Percentiles rank a stretch among this genome's conserved stretches.
phyloP scores from a whole-genome alignment of 2,113 vertebrate genomes.

The Hippocampus abdominalis region DNA sequence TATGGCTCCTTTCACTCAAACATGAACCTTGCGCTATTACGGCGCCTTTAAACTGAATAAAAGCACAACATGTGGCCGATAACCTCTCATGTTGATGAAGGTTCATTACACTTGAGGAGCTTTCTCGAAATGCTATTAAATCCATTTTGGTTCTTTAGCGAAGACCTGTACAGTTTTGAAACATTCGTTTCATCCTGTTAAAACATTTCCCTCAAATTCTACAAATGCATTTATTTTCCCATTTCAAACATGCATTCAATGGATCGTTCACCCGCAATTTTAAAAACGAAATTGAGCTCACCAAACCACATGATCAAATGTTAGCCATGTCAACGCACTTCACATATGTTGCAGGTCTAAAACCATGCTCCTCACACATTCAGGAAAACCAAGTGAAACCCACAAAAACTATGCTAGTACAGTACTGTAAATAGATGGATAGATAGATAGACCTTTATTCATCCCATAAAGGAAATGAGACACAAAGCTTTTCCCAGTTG shows the following conservation, averaged over 20 bases:
- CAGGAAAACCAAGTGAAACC: too few relatives aligned
- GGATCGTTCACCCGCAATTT: too few relatives aligned
- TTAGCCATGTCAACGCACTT: too few relatives aligned
- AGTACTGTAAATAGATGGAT: too few relatives aligned
- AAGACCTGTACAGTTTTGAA: constrained; percentile 46
- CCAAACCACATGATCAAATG: too few relatives aligned
- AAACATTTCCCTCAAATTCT: background rate
- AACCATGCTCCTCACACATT: too few relatives aligned
- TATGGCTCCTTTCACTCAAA: constrained; percentile 64
- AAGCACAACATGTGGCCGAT: background rate
- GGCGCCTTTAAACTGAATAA: constrained; percentile 29
- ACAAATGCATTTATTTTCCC: background rate
- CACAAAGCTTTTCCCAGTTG: too few relatives aligned
- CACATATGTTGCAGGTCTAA: too few relatives aligned
- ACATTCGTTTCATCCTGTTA: constrained; percentile 5
- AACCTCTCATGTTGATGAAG: constrained; percentile 25
- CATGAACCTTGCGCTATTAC: constrained; percentile 61
- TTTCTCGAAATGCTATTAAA: background rate
- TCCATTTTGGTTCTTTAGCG: background rate
- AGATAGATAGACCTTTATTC: too few relatives aligned
- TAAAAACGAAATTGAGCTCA: too few relatives aligned
- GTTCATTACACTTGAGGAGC: background rate
- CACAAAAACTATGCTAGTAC: too few relatives aligned
- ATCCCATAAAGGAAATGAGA: too few relatives aligned
- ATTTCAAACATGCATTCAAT: background rate